These are phyloP conservation scores for Aphrocallistes beatrix DNA, from an alignment of 37 sponge, comb jelly and placozoan species.

Conservation along the genomic window DNA sequence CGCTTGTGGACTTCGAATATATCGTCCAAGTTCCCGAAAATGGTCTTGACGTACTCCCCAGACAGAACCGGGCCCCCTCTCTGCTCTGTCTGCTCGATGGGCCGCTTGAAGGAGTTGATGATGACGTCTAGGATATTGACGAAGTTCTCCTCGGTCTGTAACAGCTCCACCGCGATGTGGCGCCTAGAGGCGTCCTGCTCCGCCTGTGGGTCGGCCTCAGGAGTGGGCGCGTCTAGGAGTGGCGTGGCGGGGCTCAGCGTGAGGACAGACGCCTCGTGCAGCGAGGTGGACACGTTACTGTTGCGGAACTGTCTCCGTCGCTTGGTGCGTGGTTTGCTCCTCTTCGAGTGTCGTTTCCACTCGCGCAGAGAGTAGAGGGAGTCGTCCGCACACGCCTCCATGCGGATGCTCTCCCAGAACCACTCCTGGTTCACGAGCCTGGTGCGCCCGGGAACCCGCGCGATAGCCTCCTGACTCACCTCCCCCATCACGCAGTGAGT, in stretches of 20 bases:
- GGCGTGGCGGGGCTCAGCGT: constrained; percentile 15
- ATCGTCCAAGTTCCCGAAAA: constrained; percentile 73
- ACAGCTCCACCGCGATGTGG: constrained; percentile 65
- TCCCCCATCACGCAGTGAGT: constrained; percentile 26
- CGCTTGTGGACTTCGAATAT: constrained; percentile 52
- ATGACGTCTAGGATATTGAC: constrained; percentile 62
- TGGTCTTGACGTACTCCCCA: constrained; percentile 62
- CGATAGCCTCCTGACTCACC: constrained; percentile 32
- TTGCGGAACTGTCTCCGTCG: constrained; percentile 14
- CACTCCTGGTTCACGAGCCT: constrained; percentile 79
- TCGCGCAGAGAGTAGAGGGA: constrained; percentile 41
- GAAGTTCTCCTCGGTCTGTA: constrained; percentile 84
- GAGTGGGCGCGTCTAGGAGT: not conserved
- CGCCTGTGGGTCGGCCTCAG: not conserved
- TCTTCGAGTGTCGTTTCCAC: not conserved
- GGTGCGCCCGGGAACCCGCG: constrained; percentile 32
- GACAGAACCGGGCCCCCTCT: constrained; percentile 65
- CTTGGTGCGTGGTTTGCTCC: not conserved
- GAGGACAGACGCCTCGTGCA: constrained; percentile 18
- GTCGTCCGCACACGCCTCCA: constrained; percentile 87
- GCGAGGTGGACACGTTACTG: constrained; percentile 18
- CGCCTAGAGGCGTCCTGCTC: constrained; percentile 46
- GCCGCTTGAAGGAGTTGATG: constrained; percentile 65
- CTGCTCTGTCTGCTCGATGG: constrained; percentile 48
- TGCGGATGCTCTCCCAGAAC: constrained; percentile 96